These are phyloP conservation scores for Holothuria glaberrima DNA, from an alignment of 35 echinoderm and acorn worm genomes.

Conservation along the genomic window DNA sequence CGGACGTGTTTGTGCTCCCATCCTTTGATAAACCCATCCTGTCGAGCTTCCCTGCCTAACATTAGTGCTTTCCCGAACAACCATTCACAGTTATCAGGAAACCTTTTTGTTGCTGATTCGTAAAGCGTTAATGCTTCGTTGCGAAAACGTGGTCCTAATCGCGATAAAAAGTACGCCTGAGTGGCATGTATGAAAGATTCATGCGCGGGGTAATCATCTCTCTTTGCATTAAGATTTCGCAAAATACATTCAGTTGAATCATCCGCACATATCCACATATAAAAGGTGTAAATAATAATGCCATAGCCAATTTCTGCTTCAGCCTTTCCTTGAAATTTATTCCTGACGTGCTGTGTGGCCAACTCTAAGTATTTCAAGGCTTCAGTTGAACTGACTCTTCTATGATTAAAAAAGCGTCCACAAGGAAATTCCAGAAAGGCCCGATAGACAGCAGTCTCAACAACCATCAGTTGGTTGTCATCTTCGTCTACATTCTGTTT, in stretches of 20 bases:
- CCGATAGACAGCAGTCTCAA: background rate
- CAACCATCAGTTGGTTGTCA: background rate
- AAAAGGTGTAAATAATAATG: conserved; percentile 20
- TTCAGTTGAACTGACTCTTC: background rate
- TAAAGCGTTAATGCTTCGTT: background rate
- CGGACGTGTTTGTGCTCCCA: background rate
- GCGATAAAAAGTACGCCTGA: conserved; percentile 1
- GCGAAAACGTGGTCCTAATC: background rate
- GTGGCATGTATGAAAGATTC: background rate
- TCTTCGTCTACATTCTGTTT: conserved; percentile 17
- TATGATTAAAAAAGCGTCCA: background rate
- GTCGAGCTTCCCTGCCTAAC: background rate
- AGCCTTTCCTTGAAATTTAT: background rate
- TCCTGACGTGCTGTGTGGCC: background rate
- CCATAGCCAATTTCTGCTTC: conserved; percentile 11
- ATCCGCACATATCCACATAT: background rate
- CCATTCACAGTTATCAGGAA: conserved; percentile 9
- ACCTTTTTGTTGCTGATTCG: background rate
- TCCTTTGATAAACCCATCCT: background rate
- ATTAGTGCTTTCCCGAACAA: background rate
- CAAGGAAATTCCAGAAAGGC: conserved; percentile 8
- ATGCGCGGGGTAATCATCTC: background rate
- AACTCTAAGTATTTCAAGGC: background rate
- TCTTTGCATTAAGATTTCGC: background rate
- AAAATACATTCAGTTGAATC: background rate